Percentiles rank a stretch among this genome's conserved stretches.
These are phyloP conservation scores for Cercopithecus mitis DNA, from an alignment of 2,797 vertebrate genomes.

Conservation along the genomic window DNA sequence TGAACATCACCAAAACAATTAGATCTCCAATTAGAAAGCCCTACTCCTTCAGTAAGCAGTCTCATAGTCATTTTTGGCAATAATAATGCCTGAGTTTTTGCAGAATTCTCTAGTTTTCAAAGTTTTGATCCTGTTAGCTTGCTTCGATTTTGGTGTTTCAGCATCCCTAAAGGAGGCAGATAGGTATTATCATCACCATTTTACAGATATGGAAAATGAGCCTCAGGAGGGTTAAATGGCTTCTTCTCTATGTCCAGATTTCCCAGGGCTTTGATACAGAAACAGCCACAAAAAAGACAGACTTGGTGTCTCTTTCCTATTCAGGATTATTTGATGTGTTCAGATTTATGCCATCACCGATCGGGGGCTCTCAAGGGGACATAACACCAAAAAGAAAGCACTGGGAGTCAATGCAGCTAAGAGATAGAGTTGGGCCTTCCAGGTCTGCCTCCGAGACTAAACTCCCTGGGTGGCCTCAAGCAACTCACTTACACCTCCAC, in stretches of 20 bases:
- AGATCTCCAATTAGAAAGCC: slow-evolving; percentile 33
- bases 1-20: slow-evolving; percentile 5
- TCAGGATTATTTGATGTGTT: not conserved
- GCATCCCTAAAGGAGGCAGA: not conserved
- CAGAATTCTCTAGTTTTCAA: not conserved
- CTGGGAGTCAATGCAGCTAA: not conserved
- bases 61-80: not conserved
- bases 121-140: not conserved
- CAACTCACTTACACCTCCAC: slow-evolving; percentile 39
- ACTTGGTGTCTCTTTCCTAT: not conserved
- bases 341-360: not conserved
- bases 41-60: not conserved
- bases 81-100: not conserved
- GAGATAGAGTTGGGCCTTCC: not conserved
- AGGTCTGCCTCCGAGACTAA: not conserved
- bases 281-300: not conserved
- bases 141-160: not conserved
- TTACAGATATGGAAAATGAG: slow-evolving; percentile 11
- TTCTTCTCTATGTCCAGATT: not conserved
- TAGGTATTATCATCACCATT: slow-evolving; percentile 7
- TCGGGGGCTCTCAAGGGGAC: not conserved
- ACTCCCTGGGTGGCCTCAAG: slow-evolving; percentile 26
- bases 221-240: not conserved
- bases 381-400: not conserved
- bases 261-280: not conserved